Base-by-base conservation (phyloP, 2,888 invertebrate genomes). In the Phaonia tiefii region DNA sequence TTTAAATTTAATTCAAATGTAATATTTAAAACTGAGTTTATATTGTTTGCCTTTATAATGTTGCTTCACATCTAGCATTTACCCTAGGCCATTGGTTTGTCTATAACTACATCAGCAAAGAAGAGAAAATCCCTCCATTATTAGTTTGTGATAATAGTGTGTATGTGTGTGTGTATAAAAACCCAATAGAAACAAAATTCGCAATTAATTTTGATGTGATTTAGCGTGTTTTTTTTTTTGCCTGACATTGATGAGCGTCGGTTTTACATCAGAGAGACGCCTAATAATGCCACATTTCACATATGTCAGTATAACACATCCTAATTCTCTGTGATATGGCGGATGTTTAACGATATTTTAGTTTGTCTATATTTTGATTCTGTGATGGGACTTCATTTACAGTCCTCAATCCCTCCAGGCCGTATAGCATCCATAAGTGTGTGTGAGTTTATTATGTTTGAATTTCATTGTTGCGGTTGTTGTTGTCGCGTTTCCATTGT, bases 181-280 rank as follows among this genome's bases (percentile, higher is more conserved):
- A 10, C n/a, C 8, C 20, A 11, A 10, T 22, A 4, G 7, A 60
- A 67, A 80, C 71, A 75, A 69, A 65, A 76, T 58, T 44, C 60
- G 60, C 75, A 80, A 80, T 80, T 76, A 80, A 80, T 76, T 73
- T 80, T 80, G 65, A 73, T 80, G 70, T 49, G 72, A 69, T 73
- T 80, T 76, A 70, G 70, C 56, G 73, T 58, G 66, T 71, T 70
- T 54, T 75, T 73, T 37, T n/a, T n/a, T n/a, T n/a, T n/a, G n/a
- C n/a, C n/a, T 76, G 80, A 73, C 80, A 73, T 65, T 76, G 76
- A 80, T 66, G 65, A 76, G 73, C 70, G 76, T 80, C 80, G 76
- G 76, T 65, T 80, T 73, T 65, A 73, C 39, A 76, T 70, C 76
- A 73, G 73, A 73, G 46, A 49, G 69, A 49, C 54, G 66, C 56